Conservation (phyloP, 37 sponge, comb jelly and placozoan genomes). For the Axinella damicornis region DNA sequence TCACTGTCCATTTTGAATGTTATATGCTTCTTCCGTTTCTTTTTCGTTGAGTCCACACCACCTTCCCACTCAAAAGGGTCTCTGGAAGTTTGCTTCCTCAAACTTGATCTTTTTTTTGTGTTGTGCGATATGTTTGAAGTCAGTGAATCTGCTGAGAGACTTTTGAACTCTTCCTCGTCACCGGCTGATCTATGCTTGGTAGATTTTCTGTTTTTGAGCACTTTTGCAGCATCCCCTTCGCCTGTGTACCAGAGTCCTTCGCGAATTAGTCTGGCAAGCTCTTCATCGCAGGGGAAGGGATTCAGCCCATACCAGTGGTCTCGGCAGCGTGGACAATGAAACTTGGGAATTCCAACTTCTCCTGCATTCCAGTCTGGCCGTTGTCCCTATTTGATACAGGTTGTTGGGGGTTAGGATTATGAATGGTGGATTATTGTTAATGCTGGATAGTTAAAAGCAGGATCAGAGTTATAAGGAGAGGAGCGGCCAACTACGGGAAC, state of each 20-base stretch:
- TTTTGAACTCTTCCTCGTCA: not conserved
- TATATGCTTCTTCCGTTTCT: conserved; percentile 48
- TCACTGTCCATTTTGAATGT: conserved; percentile 57
- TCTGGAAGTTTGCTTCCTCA: not conserved
- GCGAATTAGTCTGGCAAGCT: conserved; percentile 66
- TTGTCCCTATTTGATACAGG: not conserved
- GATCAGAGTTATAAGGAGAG: no score
- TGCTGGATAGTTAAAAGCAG: no score
- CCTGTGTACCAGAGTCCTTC: conserved; percentile 77
- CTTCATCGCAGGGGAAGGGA: conserved; percentile 80
- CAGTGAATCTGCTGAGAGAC: not conserved
- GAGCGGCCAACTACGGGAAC: no score
- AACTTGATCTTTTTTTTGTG: not conserved
- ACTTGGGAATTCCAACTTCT: conserved; percentile 69
- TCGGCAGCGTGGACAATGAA: conserved; percentile 85
- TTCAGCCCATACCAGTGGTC: conserved; percentile 90
- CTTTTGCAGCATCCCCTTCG: not conserved
- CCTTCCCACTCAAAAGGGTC: not conserved
- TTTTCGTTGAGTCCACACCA: not conserved
- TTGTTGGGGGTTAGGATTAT: no score
- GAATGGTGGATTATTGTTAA: no score
- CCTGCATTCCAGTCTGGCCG: conserved; percentile 76
- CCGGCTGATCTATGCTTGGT: not conserved
- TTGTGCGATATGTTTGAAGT: not conserved
- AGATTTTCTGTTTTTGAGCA: not conserved